Conservation (phyloP, 2,113 vertebrate species). For the Toxostoma redivivum region DNA sequence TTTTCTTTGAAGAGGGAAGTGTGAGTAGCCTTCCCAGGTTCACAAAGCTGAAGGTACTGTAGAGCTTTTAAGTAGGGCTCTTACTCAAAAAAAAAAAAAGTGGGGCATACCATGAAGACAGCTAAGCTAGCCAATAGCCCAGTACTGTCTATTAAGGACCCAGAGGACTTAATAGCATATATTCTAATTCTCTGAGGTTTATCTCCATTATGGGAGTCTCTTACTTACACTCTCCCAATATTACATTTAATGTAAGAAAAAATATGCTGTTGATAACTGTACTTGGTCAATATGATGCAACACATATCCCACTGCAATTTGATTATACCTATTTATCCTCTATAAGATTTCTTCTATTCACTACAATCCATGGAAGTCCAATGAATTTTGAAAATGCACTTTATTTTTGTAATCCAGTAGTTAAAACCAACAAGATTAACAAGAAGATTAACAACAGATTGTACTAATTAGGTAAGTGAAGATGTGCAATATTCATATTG, state of each 20-base stretch:
- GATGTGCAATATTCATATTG: not conserved
- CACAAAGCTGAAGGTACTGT: not conserved
- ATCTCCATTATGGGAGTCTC: not conserved
- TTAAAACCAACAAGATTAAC: not conserved
- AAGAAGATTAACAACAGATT: not conserved
- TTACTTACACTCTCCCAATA: not conserved
- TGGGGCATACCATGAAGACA: accelerated
- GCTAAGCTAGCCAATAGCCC: not conserved
- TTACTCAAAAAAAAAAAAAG: not conserved
- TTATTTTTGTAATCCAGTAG: not conserved
- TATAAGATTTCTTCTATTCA: not conserved
- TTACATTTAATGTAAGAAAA: not conserved
- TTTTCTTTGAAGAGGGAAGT: not conserved
- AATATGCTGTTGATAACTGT: not conserved
- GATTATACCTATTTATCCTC: not conserved
- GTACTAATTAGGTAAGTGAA: not conserved
- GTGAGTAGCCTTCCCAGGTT: not conserved
- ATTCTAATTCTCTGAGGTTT: not conserved
- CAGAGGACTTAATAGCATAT: not conserved
- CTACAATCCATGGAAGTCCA: not conserved
- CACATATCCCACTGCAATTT: not conserved
- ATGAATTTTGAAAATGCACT: not conserved
- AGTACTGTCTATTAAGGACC: not conserved
- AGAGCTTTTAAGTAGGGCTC: not conserved
- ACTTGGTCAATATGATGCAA: not conserved